A percentile compares a stretch with the other conserved stretches of the same genome.
Evolutionary conservation across 2,797 vertebrate species (phyloP).

Genomic region (Molothrus ater): DNA sequence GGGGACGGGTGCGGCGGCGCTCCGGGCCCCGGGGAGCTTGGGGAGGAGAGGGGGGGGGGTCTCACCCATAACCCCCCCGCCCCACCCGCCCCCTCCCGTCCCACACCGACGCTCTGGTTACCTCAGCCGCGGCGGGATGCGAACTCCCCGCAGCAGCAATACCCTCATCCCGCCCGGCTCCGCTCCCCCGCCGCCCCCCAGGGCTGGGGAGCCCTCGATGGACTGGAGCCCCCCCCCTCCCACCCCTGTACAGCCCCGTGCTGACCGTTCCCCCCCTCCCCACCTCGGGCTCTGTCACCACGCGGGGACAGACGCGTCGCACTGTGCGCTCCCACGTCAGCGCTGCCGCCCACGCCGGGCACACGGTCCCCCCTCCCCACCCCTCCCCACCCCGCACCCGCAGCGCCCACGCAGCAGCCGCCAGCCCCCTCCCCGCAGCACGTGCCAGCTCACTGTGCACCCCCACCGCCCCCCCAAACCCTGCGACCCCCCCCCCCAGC

Average conservation of each 20-base stretch:
- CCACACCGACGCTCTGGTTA: slow-evolving; percentile 16
- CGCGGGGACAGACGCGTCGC: not conserved
- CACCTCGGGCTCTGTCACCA: not conserved
- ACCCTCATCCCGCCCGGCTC: not conserved
- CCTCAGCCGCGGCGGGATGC: slow-evolving; percentile 31
- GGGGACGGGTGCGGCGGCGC: slow-evolving; percentile 61
- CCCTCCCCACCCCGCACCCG: not conserved
- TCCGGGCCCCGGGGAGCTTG: not conserved
- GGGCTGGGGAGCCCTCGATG: not conserved
- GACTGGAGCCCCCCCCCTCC: not conserved
- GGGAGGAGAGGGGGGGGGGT: not conserved
- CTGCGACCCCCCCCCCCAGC: not conserved
- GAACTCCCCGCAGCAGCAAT: slow-evolving; percentile 13
- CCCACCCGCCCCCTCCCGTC: not conserved
- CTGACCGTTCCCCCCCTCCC: not conserved
- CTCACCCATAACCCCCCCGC: not conserved
- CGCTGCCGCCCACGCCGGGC: not conserved
- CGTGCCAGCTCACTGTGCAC: not conserved
- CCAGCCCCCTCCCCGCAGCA: not conserved
- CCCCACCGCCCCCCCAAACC: not conserved
- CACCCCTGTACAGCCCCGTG: not conserved
- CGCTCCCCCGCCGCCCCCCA: not conserved
- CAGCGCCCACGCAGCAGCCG: not conserved
- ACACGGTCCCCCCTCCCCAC: not conserved
- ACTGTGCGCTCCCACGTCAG: not conserved